phyloP scores from a whole-genome alignment of 2,888 invertebrate species.

The Cephus sareptanus region DNA sequence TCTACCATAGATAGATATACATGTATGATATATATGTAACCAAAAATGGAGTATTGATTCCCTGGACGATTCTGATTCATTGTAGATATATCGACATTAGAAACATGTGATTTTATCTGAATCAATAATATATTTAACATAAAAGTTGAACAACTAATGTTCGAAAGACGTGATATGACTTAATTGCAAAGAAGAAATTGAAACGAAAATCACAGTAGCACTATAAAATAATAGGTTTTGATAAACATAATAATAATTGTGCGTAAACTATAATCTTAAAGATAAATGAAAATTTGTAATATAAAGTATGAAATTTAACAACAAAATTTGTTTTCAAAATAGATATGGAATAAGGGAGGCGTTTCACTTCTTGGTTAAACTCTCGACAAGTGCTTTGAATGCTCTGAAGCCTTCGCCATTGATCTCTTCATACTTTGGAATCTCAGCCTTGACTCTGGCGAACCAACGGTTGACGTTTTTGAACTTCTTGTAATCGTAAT shows the following conservation, averaged over 20 bases:
- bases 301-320: not conserved
- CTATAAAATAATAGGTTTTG: not conserved
- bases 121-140: not conserved
- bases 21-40: not conserved
- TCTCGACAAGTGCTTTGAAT: conserved; percentile 48
- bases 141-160: not conserved
- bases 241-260: not conserved
- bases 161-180: not conserved
- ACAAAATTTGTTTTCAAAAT: not conserved
- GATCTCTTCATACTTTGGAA: conserved; percentile 70
- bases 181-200: not conserved
- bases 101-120: not conserved
- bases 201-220: not conserved
- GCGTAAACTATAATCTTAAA: not conserved
- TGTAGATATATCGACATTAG: not conserved
- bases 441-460: conserved; percentile 69
- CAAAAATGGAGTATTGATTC: not conserved
- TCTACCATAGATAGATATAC: not conserved
- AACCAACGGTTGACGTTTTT: conserved; percentile 76
- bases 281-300: not conserved
- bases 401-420: conserved; percentile 52
- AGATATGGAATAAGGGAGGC: not conserved
- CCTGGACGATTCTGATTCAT: not conserved
- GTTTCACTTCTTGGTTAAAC: conserved; percentile 41
- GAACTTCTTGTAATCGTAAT: conserved; percentile 76